These are phyloP conservation scores for Acrocephalus arundinaceus DNA, from an alignment of 2,113 vertebrate species.

Conservation along the genomic window DNA sequence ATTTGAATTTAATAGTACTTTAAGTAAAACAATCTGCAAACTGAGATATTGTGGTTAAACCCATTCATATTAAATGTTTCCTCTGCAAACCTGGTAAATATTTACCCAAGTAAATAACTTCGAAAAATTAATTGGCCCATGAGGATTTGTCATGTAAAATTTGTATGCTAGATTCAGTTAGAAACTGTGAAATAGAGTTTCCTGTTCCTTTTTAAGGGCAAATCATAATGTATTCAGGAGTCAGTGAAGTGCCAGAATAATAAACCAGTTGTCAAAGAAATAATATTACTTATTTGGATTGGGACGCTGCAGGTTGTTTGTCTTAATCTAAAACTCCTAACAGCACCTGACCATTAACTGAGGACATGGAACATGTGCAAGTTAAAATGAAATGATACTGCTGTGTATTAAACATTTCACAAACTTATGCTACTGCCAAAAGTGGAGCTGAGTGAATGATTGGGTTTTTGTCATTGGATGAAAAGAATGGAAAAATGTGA, in stretches of 20 bases:
- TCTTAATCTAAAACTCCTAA: constrained; percentile 14
- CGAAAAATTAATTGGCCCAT: constrained; percentile 11
- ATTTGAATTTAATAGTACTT: not conserved
- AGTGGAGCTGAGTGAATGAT: not conserved
- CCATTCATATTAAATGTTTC: not conserved
- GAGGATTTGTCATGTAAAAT: constrained; percentile 15
- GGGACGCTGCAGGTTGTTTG: not conserved
- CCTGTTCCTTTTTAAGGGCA: not conserved
- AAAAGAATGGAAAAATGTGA: not conserved
- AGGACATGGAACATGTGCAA: not conserved
- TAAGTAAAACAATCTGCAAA: not conserved
- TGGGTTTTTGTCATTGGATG: not conserved
- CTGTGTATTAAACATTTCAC: not conserved
- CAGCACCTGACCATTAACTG: not conserved
- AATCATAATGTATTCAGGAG: not conserved
- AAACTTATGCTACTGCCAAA: not conserved
- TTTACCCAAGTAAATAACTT: constrained; percentile 25
- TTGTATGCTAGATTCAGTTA: not conserved
- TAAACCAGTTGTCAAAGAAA: not conserved
- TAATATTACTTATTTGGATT: not conserved
- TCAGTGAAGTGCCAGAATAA: not conserved
- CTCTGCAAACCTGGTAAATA: not conserved
- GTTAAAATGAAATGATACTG: not conserved
- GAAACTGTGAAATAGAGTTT: not conserved
- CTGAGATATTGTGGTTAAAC: not conserved